Conservation (phyloP, 2,797 vertebrate genomes). For the Serranus cabrilla region DNA sequence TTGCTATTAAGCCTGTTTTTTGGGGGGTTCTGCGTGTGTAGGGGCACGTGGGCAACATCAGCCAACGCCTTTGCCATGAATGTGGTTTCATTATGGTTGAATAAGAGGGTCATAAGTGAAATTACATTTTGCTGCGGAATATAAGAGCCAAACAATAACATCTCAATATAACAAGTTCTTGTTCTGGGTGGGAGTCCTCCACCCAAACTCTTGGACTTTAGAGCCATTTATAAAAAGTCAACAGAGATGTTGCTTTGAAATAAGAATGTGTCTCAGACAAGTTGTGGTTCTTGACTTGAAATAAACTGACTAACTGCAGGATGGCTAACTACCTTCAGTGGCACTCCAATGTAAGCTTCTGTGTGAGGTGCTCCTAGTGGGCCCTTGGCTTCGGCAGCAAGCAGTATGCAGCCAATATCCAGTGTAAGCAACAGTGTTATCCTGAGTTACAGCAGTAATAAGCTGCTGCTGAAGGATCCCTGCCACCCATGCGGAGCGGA, state of each 20-base stretch:
- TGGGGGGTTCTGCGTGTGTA: slow-evolving; percentile 32
- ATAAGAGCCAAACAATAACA: slow-evolving; percentile 51
- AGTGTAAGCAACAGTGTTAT: slow-evolving; percentile 59
- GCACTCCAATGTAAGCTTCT: slow-evolving; percentile 50
- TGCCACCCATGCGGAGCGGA: slow-evolving; percentile 60
- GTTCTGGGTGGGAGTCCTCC: slow-evolving; percentile 28
- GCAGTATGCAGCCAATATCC: slow-evolving; percentile 41
- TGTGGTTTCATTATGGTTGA: slow-evolving; percentile 61
- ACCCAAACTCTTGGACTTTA: slow-evolving; percentile 25
- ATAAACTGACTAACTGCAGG: slow-evolving; percentile 21
- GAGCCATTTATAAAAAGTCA: slow-evolving; percentile 26
- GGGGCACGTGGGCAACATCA: slow-evolving; percentile 49
- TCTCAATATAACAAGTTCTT: slow-evolving; percentile 30
- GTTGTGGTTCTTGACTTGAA: slow-evolving; percentile 25
- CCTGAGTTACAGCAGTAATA: slow-evolving; percentile 67
- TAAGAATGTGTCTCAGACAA: slow-evolving; percentile 25
- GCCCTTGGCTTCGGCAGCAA: slow-evolving; percentile 51
- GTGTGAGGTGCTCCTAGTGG: slow-evolving; percentile 29
- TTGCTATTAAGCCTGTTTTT: slow-evolving; percentile 47
- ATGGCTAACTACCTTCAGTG: slow-evolving; percentile 34
- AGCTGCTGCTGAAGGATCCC: slow-evolving; percentile 74
- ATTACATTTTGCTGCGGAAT: slow-evolving; percentile 36
- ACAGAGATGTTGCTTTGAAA: slow-evolving; percentile 37
- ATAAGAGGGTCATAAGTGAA: slow-evolving; percentile 42
- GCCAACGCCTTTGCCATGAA: slow-evolving; percentile 46